Evolutionary conservation across 2,888 invertebrate genomes (phyloP), one percentile per base, ranked within the genome.

Genomic region (Drosophila koepferae): DNA sequence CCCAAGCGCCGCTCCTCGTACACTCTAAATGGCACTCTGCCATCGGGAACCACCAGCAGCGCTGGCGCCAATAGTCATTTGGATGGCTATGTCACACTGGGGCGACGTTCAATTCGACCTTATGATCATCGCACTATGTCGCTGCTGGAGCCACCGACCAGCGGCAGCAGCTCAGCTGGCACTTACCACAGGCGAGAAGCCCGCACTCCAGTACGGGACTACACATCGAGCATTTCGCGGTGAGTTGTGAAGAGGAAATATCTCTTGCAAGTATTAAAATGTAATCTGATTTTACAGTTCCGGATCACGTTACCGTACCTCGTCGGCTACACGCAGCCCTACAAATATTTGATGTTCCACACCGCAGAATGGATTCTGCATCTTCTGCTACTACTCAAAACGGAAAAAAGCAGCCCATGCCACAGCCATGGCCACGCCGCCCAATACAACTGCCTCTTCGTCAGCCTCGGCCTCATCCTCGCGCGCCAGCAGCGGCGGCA

Each of bases 261-360:
- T 20, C 20, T 36, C 4, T 14, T 18, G 12, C 16, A 36, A 20
- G 1, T 8, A 8, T 9, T 20, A 3, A 1, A 1, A 28, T n/a
- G 1, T 10, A 7, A 16, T 54, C 23, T 23, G n/a, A 8, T 16
- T n/a, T 53, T 18, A 2, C 56, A 93, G 92, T 66, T 91, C 92
- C 36, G 92, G 91, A 62, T 86, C 92, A 6, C 92, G 90, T 36
- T 91, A 92, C 65, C 92, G 93, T 59, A 92, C 91, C 58, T 90
- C 93, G 34, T 92, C 93, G 23, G 87, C 91, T 18, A 86, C 93
- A 6, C 91, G 92, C 65, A 93, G 93, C 69, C 93, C 93, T n/a
- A 93, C 92, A 79, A 93, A 93, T 61, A 93, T 92, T 93, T 93
- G 92, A 93, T 92, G 92, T 91, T 87, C 92, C 85, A 92, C 92